Conservation (phyloP, 2,113 vertebrate species). For the Laterallus jamaicensis region DNA sequence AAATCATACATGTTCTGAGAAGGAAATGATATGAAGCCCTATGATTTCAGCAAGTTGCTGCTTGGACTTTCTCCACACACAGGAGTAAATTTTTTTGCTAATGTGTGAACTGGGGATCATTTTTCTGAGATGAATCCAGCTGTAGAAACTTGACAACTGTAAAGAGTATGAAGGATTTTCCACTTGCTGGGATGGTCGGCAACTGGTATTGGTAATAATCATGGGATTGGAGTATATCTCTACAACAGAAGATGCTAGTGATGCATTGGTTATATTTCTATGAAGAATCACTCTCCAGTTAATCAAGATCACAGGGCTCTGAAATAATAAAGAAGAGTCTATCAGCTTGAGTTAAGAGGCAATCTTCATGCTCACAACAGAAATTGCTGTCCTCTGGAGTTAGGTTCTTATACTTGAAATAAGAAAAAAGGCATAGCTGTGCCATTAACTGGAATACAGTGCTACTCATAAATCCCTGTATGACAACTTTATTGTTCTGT, state of each 20-base stretch:
- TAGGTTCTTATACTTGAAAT: neutral
- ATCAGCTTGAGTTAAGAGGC: neutral
- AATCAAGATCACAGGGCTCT: neutral
- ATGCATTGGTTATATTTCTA: neutral
- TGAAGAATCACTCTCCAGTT: neutral
- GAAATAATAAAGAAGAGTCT: neutral
- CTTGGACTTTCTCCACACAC: neutral
- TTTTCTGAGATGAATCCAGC: neutral
- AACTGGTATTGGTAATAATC: neutral
- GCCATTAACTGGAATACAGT: neutral
- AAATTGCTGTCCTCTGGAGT: neutral
- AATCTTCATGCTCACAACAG: neutral
- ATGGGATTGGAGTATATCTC: neutral
- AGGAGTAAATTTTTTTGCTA: neutral
- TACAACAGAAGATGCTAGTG: neutral
- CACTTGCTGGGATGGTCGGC: neutral
- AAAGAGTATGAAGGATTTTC: neutral
- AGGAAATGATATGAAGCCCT: neutral
- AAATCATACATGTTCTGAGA: neutral
- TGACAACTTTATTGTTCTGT: neutral
- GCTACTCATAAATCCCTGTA: neutral
- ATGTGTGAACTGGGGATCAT: neutral
- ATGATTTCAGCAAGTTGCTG: neutral
- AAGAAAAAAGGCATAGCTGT: neutral
- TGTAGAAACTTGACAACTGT: neutral